Percentiles rank a stretch among this genome's conserved stretches.
Evolutionary conservation across 2,888 invertebrate genomes (phyloP).

Genomic region (Tipula vernalis): DNA sequence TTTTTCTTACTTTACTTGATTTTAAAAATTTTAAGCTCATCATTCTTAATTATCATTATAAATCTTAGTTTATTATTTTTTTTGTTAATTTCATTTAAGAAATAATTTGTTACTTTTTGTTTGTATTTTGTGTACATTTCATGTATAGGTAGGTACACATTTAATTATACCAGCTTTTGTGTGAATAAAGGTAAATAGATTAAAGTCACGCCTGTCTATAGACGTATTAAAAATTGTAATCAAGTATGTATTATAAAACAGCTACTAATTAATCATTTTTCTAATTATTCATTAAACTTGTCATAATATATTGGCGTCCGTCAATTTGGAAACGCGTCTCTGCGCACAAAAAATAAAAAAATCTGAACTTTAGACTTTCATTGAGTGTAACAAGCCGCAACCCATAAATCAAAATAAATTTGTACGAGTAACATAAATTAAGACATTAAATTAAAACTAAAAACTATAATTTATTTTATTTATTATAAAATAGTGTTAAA

Average conservation of each 20-base stretch:
- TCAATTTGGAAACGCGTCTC: neutral
- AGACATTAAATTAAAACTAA: neutral
- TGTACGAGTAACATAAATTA: neutral
- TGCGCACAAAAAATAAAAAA: neutral
- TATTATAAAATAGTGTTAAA: neutral
- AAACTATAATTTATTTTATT: neutral
- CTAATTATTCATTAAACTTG: neutral
- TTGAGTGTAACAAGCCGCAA: neutral
- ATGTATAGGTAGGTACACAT: neutral
- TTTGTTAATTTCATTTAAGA: neutral
- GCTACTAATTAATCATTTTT: neutral
- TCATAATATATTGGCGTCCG: neutral
- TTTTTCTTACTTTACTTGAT: neutral
- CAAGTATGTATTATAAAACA: neutral
- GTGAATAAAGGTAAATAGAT: neutral
- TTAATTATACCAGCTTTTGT: neutral
- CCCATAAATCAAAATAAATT: neutral
- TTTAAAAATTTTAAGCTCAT: neutral
- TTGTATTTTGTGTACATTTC: neutral
- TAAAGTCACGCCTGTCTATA: neutral
- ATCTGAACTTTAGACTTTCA: neutral
- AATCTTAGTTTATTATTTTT: neutral
- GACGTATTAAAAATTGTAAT: neutral
- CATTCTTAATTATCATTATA: neutral
- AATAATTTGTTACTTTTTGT: neutral